These are phyloP conservation scores for Coendou prehensilis DNA, from an alignment of 2,797 vertebrate genomes.

Conservation along the genomic window DNA sequence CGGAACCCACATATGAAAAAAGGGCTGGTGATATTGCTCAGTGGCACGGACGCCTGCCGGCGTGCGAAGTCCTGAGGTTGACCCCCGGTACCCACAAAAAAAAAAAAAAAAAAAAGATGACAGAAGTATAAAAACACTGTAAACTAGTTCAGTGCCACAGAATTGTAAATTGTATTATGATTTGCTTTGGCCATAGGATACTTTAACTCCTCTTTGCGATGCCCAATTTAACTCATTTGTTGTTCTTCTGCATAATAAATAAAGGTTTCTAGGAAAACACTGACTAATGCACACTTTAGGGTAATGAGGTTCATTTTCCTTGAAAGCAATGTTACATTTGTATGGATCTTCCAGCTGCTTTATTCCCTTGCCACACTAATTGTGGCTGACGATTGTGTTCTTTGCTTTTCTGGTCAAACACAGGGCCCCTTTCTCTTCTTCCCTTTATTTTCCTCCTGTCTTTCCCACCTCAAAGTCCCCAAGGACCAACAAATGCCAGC, in stretches of 20 bases:
- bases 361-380: accelerated
- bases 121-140: neutral
- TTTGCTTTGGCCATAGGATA: constrained; percentile 21
- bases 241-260: neutral
- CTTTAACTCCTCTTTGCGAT: constrained; percentile 4
- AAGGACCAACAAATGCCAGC: constrained; percentile 87
- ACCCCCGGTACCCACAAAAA: no score
- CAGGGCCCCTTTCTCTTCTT: constrained; percentile 74
- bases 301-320: constrained; percentile 30
- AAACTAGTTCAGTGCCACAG: neutral
- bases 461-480: constrained; percentile 74
- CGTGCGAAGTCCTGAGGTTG: no score
- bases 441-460: constrained; percentile 17
- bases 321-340: neutral
- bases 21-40: no score
- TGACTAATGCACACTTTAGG: neutral
- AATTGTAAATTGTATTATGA: neutral
- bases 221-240: constrained; percentile 26
- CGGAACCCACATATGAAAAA: no score
- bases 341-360: constrained; percentile 40
- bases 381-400: constrained; percentile 73
- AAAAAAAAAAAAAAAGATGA: neutral
- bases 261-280: constrained; percentile 4
- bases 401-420: constrained; percentile 83
- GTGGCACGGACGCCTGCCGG: no score